Evolutionary conservation across 2,797 vertebrate genomes (phyloP), one percentile per base, ranked within the genome.

Genomic region (Cheirogaleus major): DNA sequence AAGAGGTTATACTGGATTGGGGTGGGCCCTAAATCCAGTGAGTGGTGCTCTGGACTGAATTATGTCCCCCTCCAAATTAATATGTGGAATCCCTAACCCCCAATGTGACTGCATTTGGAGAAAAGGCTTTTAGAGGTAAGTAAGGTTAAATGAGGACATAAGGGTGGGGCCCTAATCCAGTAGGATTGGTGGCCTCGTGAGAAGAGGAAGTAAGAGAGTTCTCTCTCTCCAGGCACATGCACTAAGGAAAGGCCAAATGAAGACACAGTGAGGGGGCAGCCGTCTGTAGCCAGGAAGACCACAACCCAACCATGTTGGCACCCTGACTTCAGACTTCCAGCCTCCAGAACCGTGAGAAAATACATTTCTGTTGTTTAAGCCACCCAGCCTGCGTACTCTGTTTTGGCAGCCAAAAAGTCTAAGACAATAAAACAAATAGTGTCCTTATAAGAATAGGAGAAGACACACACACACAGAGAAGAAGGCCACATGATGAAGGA

Each of bases 401-500:
- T 23, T 50, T 35, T 32, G 55, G 45, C 11, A 43, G 57, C 67
- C 0, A 3, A 72, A 65, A 52, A 32, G 13, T 48, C 22, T 4
- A 72, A 63, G 75, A 80, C 9, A 61, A 27, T 4, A 72, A 52
- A 65, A 80, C 9, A 70, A 32, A 15, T 13, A 20, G 35, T 4
- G 22, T 87, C 65, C 63, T 87, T 23, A 5, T 15, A 13, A 70
- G 72, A n/a, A 35, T 20, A 85, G 50, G 45, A 70, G 55, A 73
- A 48, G 76, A n/a, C 35, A 65, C 32, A 7, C 35, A 65, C 32
- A 7, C 14, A 35, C 38, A 63, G 38, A 59, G 41, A 48, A 35
- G 22, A 35, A n/a, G 57, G 30, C 30, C 15, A 3, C 0, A 10
- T 15, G 69, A 38, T 23, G 8, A 12, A 0, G 12, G 45, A 72